Base-by-base conservation (phyloP, 2,113 vertebrate genomes). In the Columba livia region DNA sequence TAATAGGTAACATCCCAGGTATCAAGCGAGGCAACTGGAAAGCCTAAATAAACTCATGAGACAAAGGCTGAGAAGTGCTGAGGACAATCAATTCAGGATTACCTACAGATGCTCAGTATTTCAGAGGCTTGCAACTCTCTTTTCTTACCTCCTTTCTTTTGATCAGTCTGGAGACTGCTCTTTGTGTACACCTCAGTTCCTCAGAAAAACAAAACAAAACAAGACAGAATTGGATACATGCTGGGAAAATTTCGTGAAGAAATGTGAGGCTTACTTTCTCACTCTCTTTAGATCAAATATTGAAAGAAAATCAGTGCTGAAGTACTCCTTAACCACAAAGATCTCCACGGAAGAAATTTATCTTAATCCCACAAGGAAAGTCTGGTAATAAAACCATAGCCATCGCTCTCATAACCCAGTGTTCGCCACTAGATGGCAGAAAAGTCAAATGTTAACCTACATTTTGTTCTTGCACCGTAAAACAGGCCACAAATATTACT, bases 351-450 rank as follows among this genome's bases (percentile, higher is more conserved):
- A 61, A 71, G 3, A 44, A 10, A 32, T 47, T 66, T 40, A 5
- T 40, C 17, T 44, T 54, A 56, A 32, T 26, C 5, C 11, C 12
- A 42, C 18, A 50, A 28, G 3, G 10, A n/a, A 70, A 54, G 2
- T 2, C 10, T 12, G 10, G 8, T 2, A 6, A 23, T 1, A 32
- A 32, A 42, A 12, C 5, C 0, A 0, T 1, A 24, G 5, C n/a
- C 13, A 4, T 7, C 29, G 2, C 12, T 16, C 6, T 6, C 11
- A 1, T 5, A 31, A 29, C 2, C 17, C n/a, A 65, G 4, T 7
- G 23, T 60, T 12, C 58, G 56, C 69, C 96, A 82, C 84, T 69
- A 94, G 95, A 79, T 85, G 91, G 77, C 93, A 94, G 93, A 75
- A 92, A 75, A 94, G 47, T 61, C 87, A 65, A 79, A 31, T 11